Evolutionary conservation across 2,888 invertebrate species (phyloP).

Genomic region (Drosophila paramelanica): DNA sequence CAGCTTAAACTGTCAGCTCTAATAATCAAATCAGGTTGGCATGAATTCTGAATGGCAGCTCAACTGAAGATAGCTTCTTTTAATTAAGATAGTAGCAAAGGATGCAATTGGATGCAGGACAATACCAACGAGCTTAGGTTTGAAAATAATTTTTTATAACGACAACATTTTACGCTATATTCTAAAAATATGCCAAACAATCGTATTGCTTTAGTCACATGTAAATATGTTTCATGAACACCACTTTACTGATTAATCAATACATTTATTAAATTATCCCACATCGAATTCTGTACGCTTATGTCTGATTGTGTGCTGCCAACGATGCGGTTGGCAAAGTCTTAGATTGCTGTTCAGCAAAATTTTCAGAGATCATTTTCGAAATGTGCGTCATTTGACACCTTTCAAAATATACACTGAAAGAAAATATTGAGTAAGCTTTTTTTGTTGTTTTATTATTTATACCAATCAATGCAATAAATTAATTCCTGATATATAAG

Average conservation of each 20-base stretch:
- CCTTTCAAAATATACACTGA: constrained; percentile 5
- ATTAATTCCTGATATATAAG: no score
- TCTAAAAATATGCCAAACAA: no score
- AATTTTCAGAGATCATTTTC: constrained; percentile 22
- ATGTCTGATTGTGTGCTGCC: constrained; percentile 7
- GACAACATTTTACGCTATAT: background rate
- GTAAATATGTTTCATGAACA: background rate
- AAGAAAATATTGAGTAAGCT: no score
- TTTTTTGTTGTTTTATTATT: no score
- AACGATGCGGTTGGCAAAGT: constrained; percentile 1
- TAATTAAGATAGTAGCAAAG: constrained; percentile 15
- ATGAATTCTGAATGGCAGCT: constrained; percentile 12
- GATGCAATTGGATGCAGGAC: constrained; percentile 1
- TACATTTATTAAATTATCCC: constrained; percentile 6
- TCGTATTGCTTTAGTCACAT: background rate
- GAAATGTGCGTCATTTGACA: constrained; percentile 20
- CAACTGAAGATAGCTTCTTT: constrained; percentile 7
- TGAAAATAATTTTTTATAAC: background rate
- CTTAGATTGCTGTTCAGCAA: constrained; percentile 19
- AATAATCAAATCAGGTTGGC: constrained; percentile 17
- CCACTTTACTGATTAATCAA: background rate
- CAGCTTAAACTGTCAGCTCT: constrained; percentile 17
- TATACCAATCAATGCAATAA: no score
- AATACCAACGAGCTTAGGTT: background rate
- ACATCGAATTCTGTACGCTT: constrained; percentile 6